Evolutionary conservation across 2,113 vertebrate genomes (phyloP), one percentile per base, ranked within the genome.

Genomic region (Acanthisitta chloris): DNA sequence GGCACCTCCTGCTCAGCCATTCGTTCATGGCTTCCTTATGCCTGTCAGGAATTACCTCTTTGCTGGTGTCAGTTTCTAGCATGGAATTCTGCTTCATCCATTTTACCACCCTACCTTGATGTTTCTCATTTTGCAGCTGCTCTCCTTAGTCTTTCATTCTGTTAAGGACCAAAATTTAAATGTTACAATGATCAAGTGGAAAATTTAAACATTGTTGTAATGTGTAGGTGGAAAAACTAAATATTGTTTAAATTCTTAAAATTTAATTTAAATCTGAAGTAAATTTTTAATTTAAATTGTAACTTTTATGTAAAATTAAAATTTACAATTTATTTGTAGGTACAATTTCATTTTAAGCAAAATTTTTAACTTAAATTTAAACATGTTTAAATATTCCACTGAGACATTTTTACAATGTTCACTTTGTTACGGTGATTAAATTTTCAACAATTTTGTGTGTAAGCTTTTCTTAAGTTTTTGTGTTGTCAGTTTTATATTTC

Each of bases 371-470:
- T 17, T 12, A n/a, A 65, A 13, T 7, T 3, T 33, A 12, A 14
- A 25, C 21, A 10, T 25, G 15, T 17, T 54, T 20, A 29, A 15
- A 17, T 51, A 66, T 66, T 29, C 69, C 23, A 25, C 19, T 45
- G 9, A 4, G 5, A 9, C 0, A 0, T n/a, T 51, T 73, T 58
- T 23, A 6, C 8, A 8, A 28, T 23, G 14, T 33, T 58, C 16
- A 17, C 1, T 45, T 78, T 28, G 2, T 51, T 65, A 24, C 9
- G 5, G 0, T 10, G 4, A 31, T 65, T 34, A 13, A 17, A 31
- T 26, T 42, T 40, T 23, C 38, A 6, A 9, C 17, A 51, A 5
- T 49, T 85, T 52, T 45, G 14, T 20, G 17, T 34, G 8, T 16
- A 28, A 5, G 10, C 10, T 61, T 61, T 38, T 9, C 15, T 45